phyloP scores from a whole-genome alignment of 2,888 invertebrate genomes.

The Drosophila rubida region DNA sequence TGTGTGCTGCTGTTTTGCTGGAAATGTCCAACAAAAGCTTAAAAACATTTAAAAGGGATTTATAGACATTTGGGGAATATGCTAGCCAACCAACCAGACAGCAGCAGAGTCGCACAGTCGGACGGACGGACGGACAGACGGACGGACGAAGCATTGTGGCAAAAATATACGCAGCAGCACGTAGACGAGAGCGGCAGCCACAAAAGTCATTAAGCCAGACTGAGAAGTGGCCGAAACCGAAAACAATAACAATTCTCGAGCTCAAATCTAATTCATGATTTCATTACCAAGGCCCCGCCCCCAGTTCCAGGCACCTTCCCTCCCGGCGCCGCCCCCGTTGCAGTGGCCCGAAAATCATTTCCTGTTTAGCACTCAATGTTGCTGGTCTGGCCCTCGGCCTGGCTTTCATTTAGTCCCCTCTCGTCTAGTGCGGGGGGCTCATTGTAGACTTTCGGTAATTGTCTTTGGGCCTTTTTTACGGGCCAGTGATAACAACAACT shows the following conservation, averaged over 20 bases:
- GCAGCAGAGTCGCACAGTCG: not conserved
- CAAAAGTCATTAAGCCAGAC: slow-evolving; percentile 74
- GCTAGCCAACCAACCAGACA: slow-evolving; percentile 50
- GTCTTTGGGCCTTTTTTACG: slow-evolving; percentile 73
- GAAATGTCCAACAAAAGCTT: slow-evolving; percentile 80
- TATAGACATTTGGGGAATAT: slow-evolving; percentile 80
- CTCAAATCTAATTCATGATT: slow-evolving; percentile 79
- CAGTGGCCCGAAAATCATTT: slow-evolving; percentile 70
- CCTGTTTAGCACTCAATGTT: slow-evolving; percentile 77
- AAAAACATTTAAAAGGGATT: slow-evolving; percentile 80
- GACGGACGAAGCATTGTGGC: slow-evolving; percentile 11
- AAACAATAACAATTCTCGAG: slow-evolving; percentile 79
- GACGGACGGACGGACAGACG: not conserved
- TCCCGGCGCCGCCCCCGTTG: not conserved
- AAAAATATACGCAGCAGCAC: slow-evolving; percentile 34
- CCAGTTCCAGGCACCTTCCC: not conserved
- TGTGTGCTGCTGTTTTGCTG: slow-evolving; percentile 52
- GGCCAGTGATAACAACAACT: slow-evolving; percentile 74
- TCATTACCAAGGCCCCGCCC: slow-evolving; percentile 62
- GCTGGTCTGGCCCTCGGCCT: not conserved
- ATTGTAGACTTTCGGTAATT: slow-evolving; percentile 54
- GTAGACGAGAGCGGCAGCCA: slow-evolving; percentile 38
- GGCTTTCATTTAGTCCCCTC: not conserved
- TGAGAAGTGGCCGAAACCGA: slow-evolving; percentile 58
- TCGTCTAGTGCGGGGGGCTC: slow-evolving; percentile 3